Base-by-base conservation (phyloP, 2,797 vertebrate species). In the Brachyalestes nurse region DNA sequence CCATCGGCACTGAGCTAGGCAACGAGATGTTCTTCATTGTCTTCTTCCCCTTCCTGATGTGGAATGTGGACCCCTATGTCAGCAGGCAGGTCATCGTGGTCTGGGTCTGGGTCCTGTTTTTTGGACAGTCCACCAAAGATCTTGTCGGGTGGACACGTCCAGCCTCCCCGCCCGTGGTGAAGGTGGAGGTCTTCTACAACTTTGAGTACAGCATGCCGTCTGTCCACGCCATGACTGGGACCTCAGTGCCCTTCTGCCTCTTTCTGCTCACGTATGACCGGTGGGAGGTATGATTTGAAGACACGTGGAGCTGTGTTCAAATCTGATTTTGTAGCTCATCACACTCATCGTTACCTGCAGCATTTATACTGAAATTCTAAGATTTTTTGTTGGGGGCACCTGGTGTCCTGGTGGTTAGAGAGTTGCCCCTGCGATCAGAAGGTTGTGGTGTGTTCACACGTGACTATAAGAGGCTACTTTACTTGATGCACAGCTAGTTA, bases 151-250 rank as follows among this genome's bases (percentile, higher is more conserved):
- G 96, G 97, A 97, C 97, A 49, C 92, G 98, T 74, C 98, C 98
- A 4, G 95, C 97, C 23, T 98, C 98, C 21, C 98, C 98, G 2
- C 98, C 98, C 0, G 98, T 98, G 84, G 94, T 98, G 67, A 99
- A 99, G 91, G 93, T 99, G 92, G 98, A 99, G 90, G 93, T 99
- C 79, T 98, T 98, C 93, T 99, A 99, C 92, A 97, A 98, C 94
- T 96, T 97, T 0, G 98, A 99, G 92, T 99, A 99, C 95, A 97
- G 98, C 93, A 97, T 99, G 97, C 98, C 98, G 13, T 99, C 98
- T 83, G 99, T 97, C 0, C 98, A 99, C 84, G 98, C 98, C 86
- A 99, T 99, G 98, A 96, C 98, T 0, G 98, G 97, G 82, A 98
- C 98, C 0, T 97, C 96, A 85, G 95, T 99, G 75, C 97, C 98